phyloP scores from a whole-genome alignment of 2,888 invertebrate species.

The Agonopterix arenella region DNA sequence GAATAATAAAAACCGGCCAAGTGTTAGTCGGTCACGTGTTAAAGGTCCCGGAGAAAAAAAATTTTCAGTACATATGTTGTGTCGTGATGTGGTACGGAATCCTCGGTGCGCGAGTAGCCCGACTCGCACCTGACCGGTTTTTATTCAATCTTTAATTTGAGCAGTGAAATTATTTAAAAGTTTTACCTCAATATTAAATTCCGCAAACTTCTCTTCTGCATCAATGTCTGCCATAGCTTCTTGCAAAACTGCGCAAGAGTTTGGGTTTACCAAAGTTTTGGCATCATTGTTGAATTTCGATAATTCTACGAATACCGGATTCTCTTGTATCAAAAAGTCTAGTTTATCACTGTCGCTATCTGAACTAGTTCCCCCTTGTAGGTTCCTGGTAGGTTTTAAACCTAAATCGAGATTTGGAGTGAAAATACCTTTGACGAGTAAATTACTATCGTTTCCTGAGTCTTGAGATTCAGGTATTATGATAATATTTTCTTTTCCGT shows the following conservation, averaged over 20 bases:
- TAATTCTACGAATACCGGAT: constrained; percentile 15
- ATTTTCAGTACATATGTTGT: no score
- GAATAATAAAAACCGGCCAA: no score
- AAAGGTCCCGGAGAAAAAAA: no score
- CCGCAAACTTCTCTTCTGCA: constrained; percentile 39
- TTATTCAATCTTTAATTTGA: no score
- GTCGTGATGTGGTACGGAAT: no score
- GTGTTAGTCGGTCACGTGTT: no score
- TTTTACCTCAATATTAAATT: constrained; percentile 55
- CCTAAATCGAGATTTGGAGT: constrained; percentile 16
- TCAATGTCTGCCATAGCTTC: constrained; percentile 41
- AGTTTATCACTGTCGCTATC: constrained; percentile 23
- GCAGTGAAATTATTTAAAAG: not conserved
- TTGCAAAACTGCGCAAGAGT: constrained; percentile 30
- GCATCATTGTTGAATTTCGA: constrained; percentile 20
- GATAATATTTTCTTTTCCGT: constrained; percentile 25
- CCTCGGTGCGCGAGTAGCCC: no score
- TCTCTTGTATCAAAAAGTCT: constrained; percentile 44
- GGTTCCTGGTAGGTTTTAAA: not conserved
- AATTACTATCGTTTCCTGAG: constrained; percentile 17
- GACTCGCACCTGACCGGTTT: no score
- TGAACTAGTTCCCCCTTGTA: no score
- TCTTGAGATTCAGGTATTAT: constrained; percentile 23
- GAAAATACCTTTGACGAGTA: constrained; percentile 29
- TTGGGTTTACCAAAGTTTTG: constrained; percentile 26